Evolutionary conservation across 2,797 vertebrate species (phyloP), one percentile per base, ranked within the genome.

Genomic region (Sebastes hubbsi): DNA sequence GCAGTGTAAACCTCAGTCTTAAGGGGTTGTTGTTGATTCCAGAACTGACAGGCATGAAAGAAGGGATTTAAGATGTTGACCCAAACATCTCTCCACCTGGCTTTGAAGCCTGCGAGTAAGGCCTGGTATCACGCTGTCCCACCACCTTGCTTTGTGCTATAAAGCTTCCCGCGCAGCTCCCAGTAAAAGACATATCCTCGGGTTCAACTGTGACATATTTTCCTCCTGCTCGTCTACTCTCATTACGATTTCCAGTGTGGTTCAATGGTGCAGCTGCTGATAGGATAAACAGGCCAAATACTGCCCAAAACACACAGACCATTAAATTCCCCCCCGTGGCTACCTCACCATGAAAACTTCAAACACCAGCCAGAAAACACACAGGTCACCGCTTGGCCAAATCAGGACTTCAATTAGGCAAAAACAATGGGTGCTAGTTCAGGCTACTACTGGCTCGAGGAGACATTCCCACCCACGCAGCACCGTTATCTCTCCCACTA

Each of bases 11-110:
- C 27, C 74, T 24, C 58, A 49, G 73, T 89, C 77, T 83, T 89
- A 70, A 76, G 80, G 85, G 86, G 79, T 69, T 87, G 86, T 82
- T 91, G 85, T 81, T 62, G 81, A 86, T 89, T 90, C 82, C 85
- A 88, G 79, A 72, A 73, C 74, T 63, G 82, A 87, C 85, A 77
- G 86, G 82, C 89, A 89, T 93, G 81, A 94, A 91, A 93, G 83
- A 79, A 75, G 56, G 88, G 90, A 92, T 94, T 94, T 91, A 90
- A 46, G 88, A 87, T 85, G 86, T 85, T 82, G 90, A 88, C 83
- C 87, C 72, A 84, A 88, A 91, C 89, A 86, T 91, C 79, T 80
- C 84, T 91, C 84, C 77, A 83, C 78, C 78, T 80, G 72, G 68
- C 89, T 93, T 92, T 94, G 83, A 93, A 88, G 88, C 73, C 75